These are phyloP conservation scores for Eupithecia tripunctaria DNA, from an alignment of 2,888 invertebrate genomes.

Conservation along the genomic window DNA sequence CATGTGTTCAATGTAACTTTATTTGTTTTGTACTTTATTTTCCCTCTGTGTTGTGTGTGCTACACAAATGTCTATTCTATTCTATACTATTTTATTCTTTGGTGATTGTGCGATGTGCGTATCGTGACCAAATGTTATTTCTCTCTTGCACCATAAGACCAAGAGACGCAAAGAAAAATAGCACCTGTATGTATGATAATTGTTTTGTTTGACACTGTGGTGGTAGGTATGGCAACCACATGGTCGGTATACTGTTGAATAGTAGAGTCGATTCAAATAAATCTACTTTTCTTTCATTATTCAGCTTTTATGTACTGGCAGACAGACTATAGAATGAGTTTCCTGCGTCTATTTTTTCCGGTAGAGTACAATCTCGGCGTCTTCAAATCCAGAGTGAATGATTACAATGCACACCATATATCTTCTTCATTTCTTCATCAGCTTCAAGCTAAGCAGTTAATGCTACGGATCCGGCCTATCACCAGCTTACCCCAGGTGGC, in stretches of 20 bases:
- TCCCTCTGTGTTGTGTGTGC: too few relatives aligned
- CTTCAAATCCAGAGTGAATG: background rate
- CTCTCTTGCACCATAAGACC: background rate
- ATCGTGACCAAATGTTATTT: background rate
- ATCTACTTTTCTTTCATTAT: background rate
- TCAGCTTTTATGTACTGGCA: too few relatives aligned
- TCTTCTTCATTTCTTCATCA: too few relatives aligned
- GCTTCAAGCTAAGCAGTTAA: too few relatives aligned
- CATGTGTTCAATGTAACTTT: too few relatives aligned
- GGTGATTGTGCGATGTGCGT: background rate
- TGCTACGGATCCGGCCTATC: too few relatives aligned
- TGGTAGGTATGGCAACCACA: background rate
- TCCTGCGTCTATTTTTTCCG: background rate
- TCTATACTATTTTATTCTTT: too few relatives aligned
- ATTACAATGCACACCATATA: too few relatives aligned
- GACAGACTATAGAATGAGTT: background rate
- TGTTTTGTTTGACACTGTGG: background rate
- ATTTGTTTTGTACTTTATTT: too few relatives aligned
- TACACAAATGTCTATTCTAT: too few relatives aligned
- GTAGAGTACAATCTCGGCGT: background rate
- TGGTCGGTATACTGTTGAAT: too few relatives aligned
- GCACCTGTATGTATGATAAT: background rate
- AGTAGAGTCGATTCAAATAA: background rate
- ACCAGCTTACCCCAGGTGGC: too few relatives aligned
- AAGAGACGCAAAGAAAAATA: background rate